Evolutionary conservation across 2,888 invertebrate species (phyloP).

Genomic region (Caenorhabditis afra): DNA sequence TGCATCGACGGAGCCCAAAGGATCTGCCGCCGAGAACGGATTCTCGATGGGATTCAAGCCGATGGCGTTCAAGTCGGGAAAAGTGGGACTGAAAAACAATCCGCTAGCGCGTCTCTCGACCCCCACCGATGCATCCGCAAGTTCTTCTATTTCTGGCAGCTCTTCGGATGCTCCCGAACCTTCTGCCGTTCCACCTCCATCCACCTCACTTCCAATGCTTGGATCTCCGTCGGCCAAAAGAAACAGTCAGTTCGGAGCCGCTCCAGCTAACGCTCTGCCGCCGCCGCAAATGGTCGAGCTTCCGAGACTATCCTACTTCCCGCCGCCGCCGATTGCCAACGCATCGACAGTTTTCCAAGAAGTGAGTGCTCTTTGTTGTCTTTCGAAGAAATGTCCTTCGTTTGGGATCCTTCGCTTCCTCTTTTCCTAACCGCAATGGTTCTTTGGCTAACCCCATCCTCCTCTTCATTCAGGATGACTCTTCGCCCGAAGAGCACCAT

Average conservation of each 20-base stretch:
- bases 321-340: conserved; percentile 1
- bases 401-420: not conserved
- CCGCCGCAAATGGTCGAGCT: conserved; percentile 45
- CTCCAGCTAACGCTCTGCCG: conserved; percentile 18
- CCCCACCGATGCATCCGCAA: not conserved
- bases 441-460: not conserved
- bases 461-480: conserved; percentile 16
- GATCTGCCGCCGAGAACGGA: conserved; percentile 17
- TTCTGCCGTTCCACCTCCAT: not conserved
- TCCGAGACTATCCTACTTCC: conserved; percentile 42
- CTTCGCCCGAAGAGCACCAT: not conserved
- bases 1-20: not conserved
- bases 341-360: not conserved
- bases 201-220: not conserved
- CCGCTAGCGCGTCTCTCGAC: not conserved
- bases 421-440: not conserved
- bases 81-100: conserved; percentile 5
- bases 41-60: conserved; percentile 30
- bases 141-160: not conserved
- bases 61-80: conserved; percentile 32
- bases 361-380: not conserved
- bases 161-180: not conserved
- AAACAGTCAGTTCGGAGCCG: conserved; percentile 22
- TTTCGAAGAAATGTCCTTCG: not conserved
- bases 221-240: conserved; percentile 5